A percentile compares a stretch with the other conserved stretches of the same genome.
Conservation (phyloP, 2,888 invertebrate genomes). For the Trichacis sp. region DNA sequence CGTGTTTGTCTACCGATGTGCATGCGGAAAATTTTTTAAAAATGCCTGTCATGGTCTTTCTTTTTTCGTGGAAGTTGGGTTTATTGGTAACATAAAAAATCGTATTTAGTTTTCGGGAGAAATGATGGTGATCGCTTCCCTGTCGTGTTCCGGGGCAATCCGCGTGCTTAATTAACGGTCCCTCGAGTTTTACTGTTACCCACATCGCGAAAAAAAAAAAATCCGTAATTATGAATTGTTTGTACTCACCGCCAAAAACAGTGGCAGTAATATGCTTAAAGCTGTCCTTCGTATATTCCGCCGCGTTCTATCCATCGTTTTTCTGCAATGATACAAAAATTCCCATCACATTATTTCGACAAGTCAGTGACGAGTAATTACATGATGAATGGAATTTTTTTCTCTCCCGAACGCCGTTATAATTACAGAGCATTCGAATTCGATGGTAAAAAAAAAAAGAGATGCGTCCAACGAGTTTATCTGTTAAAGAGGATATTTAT, state of each 20-base stretch:
- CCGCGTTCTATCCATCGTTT: constrained; percentile 65
- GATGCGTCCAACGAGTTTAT: too few species aligned
- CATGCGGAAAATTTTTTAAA: constrained; percentile 22
- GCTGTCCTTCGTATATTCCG: constrained; percentile 63
- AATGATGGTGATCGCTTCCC: too few species aligned
- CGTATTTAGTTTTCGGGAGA: too few species aligned
- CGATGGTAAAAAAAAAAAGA: too few species aligned
- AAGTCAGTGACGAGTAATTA: too few species aligned
- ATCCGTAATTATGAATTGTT: background rate
- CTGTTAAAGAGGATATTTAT: too few species aligned
- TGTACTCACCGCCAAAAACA: constrained; percentile 64
- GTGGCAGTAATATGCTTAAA: constrained; percentile 58
- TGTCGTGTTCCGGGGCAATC: too few species aligned
- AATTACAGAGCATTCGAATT: background rate
- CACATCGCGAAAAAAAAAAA: constrained; percentile 20
- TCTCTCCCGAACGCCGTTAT: background rate
- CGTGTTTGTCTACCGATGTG: too few species aligned
- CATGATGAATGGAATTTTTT: background rate
- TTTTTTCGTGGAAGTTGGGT: too few species aligned
- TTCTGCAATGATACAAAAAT: constrained; percentile 51
- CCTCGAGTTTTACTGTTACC: constrained; percentile 36
- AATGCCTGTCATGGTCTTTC: too few species aligned
- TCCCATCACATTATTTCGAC: too few species aligned
- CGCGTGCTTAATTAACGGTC: constrained; percentile 45
- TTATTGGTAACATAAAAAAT: too few species aligned